A percentile compares a stretch with the other conserved stretches of the same genome.
Evolutionary conservation across 1,140 invertebrate species (phyloP).

Genomic region (Drosophila littoralis): DNA sequence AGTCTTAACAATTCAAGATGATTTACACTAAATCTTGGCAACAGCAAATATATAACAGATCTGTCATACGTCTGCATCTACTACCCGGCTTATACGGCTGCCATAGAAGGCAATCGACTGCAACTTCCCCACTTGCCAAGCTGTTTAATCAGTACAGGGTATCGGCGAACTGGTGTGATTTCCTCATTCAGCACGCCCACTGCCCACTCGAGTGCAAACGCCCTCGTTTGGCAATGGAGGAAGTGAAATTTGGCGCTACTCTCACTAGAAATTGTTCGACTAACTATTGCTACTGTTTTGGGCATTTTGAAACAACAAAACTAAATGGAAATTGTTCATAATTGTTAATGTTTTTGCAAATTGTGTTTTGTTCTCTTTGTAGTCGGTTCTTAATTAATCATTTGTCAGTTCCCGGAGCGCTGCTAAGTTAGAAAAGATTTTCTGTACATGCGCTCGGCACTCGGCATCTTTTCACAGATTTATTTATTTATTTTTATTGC

Average conservation of each 20-base stretch:
- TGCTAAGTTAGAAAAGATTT: conserved; percentile 25
- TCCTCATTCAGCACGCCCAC: background rate
- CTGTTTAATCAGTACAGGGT: background rate
- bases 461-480: conserved; percentile 56
- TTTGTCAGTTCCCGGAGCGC: conserved; percentile 50
- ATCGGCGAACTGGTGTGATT: background rate
- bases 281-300: conserved; percentile 28
- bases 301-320: conserved; percentile 6
- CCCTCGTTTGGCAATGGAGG: conserved; percentile 19
- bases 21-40: too few species aligned
- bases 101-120: too few species aligned
- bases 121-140: too few species aligned
- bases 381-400: conserved; percentile 66
- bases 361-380: conserved; percentile 30
- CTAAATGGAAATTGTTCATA: background rate
- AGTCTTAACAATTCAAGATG: too few species aligned
- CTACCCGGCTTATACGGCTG: too few species aligned
- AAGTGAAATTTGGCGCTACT: conserved; percentile 31
- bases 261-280: conserved; percentile 12
- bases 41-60: too few species aligned
- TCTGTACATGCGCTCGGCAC: conserved; percentile 15
- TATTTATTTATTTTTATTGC: conserved; percentile 57
- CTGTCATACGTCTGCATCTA: too few species aligned
- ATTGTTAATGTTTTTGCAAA: conserved; percentile 1
- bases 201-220: background rate